Base-by-base conservation (phyloP, 2,888 invertebrate species). In the Gymnoscelis rufifasciata region DNA sequence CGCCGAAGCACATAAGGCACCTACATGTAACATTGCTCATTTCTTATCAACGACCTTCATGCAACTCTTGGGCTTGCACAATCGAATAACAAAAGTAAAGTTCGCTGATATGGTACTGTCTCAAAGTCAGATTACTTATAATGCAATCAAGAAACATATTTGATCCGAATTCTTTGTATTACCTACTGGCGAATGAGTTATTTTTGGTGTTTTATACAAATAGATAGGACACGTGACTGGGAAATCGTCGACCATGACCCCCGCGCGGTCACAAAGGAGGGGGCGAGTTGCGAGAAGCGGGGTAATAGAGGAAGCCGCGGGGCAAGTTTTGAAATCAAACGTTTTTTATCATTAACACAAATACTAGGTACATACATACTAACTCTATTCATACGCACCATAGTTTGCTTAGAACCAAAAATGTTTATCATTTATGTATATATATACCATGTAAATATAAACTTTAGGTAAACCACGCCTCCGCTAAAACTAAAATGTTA, bases 1-100 rank as follows among this genome's bases (percentile, higher is more conserved):
- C 66, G 57, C 63, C 55, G 47, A 55, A 64, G 59, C 58, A 60
- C 54, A 65, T 62, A 65, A 70, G 63, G 65, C 67, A 75, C 67
- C 69, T 70, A 60, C 62, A 65, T 71, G 71, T 74, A 73, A 75
- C 71, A 73, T 72, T 75, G 71, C 71, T 68, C 74, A 75, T 78
- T 83, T 77, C 83, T 87, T 87, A 87, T 87, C 87, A 77, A 62
- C 71, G 79, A 80, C 86, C 86, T 87, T 87, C 84, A 68, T 58
- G 73, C 68, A 67, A 66, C 71, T 72, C 70, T 67, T 62, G 68
- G 66, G 67, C 70, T 71, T 73, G 60, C 74, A 73, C 72, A 74
- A 76, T 71, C 68, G 62, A 63, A 64, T 59, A 65, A 70, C 60
- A 65, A 62, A 66, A 57, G 54, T 60, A 64, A 59, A 59, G 56